These are phyloP conservation scores for Uropsilus gracilis DNA, from an alignment of 2,113 vertebrate species.

Conservation along the genomic window DNA sequence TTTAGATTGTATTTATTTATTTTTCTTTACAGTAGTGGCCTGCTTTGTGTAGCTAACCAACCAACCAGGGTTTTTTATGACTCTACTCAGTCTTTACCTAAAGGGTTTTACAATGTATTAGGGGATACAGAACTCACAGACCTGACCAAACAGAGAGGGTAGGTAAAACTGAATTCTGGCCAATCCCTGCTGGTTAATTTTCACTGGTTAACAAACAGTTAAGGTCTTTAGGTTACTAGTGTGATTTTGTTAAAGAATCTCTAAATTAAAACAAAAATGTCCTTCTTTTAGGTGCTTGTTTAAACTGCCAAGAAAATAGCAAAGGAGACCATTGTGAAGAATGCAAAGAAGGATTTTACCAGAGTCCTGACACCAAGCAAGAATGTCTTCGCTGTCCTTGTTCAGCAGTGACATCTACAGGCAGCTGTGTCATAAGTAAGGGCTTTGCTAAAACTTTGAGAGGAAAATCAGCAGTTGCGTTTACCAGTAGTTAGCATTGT, in stretches of 20 bases:
- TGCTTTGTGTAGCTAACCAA: background rate
- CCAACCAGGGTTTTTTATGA: background rate
- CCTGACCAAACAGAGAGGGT: background rate
- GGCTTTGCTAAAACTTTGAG: conserved; percentile 1
- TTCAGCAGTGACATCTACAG: conserved; percentile 91
- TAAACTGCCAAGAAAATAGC: conserved; percentile 92
- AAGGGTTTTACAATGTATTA: background rate
- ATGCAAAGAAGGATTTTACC: conserved; percentile 91
- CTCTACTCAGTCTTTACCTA: background rate
- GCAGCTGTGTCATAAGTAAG: conserved; percentile 92
- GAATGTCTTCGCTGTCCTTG: conserved; percentile 92
- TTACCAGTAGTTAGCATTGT: background rate
- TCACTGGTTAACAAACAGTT: background rate
- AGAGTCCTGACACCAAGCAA: conserved; percentile 61
- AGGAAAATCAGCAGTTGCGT: background rate
- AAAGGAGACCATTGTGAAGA: conserved; percentile 92
- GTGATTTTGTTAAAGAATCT: conserved; percentile 5
- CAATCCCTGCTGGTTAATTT: background rate
- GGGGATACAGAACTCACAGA: background rate
- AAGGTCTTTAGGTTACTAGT: background rate
- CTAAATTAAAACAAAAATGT: background rate
- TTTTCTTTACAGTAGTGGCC: background rate
- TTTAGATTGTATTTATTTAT: conserved; percentile 18
- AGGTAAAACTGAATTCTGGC: background rate
- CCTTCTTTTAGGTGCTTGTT: conserved; percentile 88